Evolutionary conservation across 2,113 vertebrate genomes (phyloP).

Genomic region (Gymnobelideus leadbeateri): DNA sequence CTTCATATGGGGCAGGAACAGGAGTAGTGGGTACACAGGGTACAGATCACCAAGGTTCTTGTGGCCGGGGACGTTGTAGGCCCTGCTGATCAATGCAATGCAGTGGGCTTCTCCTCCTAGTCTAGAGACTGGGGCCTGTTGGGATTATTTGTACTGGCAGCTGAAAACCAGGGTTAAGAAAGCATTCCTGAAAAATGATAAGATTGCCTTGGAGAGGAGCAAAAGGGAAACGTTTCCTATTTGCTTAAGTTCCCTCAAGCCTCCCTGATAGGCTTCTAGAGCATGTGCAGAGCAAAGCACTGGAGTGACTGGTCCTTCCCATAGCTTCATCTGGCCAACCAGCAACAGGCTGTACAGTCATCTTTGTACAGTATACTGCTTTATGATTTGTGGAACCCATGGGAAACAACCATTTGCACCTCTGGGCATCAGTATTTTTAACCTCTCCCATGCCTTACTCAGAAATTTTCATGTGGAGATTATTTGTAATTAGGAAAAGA

Average conservation of each 20-base stretch:
- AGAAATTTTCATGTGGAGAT: slow-evolving; percentile 78
- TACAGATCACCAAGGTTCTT: not conserved
- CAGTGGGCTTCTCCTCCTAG: not conserved
- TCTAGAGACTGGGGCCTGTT: not conserved
- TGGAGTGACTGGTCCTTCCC: slow-evolving; percentile 58
- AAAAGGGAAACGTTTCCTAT: slow-evolving; percentile 51
- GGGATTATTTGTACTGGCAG: slow-evolving; percentile 6
- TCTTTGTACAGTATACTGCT: slow-evolving; percentile 76
- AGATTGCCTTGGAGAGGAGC: slow-evolving; percentile 47
- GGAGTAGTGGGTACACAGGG: not conserved
- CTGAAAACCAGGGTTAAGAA: slow-evolving; percentile 28
- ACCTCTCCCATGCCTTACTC: slow-evolving; percentile 66
- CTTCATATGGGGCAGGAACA: not conserved
- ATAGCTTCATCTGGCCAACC: slow-evolving; percentile 64
- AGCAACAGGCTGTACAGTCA: slow-evolving; percentile 65
- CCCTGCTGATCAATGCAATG: not conserved
- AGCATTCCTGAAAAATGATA: slow-evolving; percentile 52
- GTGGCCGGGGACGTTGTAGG: not conserved
- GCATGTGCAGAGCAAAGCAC: slow-evolving; percentile 60
- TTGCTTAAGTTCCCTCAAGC: slow-evolving; percentile 58
- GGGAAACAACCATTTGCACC: slow-evolving; percentile 80
- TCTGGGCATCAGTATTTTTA: slow-evolving; percentile 76
- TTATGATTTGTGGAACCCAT: slow-evolving; percentile 78
- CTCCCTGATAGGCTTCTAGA: slow-evolving; percentile 62
- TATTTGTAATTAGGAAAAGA: slow-evolving; percentile 75